Evolutionary conservation across 2,113 vertebrate genomes (phyloP).

Genomic region (Podilymbus podiceps): DNA sequence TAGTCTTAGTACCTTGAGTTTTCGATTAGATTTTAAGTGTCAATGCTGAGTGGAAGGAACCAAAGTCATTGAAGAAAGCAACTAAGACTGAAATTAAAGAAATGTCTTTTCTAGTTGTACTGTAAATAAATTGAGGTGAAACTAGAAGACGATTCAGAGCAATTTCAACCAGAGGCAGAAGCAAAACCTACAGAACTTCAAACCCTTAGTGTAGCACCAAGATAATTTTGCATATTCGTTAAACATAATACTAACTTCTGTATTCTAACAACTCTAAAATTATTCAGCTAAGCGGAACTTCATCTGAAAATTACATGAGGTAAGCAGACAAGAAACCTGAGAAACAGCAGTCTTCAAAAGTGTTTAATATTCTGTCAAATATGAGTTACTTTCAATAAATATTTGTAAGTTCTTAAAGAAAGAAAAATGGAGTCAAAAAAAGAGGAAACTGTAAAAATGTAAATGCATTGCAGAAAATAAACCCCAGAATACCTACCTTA

Average conservation of each 20-base stretch:
- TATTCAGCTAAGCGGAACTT: not conserved
- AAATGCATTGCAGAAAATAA: not conserved
- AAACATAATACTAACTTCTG: not conserved
- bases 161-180: constrained; percentile 23
- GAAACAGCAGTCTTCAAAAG: not conserved
- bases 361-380: constrained; percentile 59
- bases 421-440: not conserved
- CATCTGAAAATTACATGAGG: not conserved
- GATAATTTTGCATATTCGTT: not conserved
- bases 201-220: constrained; percentile 40
- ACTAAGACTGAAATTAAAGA: not conserved
- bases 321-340: constrained; percentile 7
- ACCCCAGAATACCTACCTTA: constrained; percentile 26
- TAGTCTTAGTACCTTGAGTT: not conserved
- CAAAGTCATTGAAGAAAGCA: not conserved
- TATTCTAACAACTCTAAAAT: not conserved
- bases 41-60: not conserved
- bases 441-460: not conserved
- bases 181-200: not conserved
- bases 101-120: not conserved
- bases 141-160: not conserved
- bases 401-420: not conserved
- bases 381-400: not conserved
- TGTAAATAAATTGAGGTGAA: not conserved
- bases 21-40: not conserved